A percentile compares a stretch with the other conserved stretches of the same genome.
phyloP scores from a whole-genome alignment of 2,888 invertebrate genomes.

The Crematogaster levior region DNA sequence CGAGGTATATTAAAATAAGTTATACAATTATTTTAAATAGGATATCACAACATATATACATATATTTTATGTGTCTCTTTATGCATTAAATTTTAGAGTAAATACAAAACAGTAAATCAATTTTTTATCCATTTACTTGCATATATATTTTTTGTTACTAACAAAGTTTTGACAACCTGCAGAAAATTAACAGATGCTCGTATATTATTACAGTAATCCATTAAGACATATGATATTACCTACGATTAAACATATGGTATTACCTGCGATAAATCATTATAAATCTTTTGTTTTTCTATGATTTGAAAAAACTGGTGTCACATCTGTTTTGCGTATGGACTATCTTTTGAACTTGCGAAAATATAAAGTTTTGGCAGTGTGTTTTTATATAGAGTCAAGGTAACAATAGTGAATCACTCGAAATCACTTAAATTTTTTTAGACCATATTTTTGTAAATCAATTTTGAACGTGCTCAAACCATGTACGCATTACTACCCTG shows the following conservation, averaged over 20 bases:
- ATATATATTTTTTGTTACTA: neutral
- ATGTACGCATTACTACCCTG: too few species aligned
- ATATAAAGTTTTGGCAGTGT: too few species aligned
- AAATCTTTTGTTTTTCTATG: neutral
- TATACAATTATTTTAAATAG: neutral
- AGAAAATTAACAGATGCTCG: slow-evolving; percentile 4
- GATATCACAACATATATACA: neutral
- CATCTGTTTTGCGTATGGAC: neutral
- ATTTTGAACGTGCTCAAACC: too few species aligned
- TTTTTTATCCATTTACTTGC: neutral
- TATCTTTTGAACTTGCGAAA: neutral
- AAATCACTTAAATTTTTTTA: too few species aligned
- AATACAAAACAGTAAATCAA: slow-evolving; percentile 12
- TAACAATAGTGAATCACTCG: too few species aligned
- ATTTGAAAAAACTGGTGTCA: neutral
- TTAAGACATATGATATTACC: neutral
- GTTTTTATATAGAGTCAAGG: too few species aligned
- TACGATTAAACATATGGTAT: neutral
- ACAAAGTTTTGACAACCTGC: neutral
- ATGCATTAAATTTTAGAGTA: neutral
- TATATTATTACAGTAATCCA: slow-evolving; percentile 1
- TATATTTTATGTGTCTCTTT: neutral
- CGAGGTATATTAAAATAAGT: neutral
- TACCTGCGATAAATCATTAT: neutral
- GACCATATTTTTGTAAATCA: too few species aligned